These are phyloP conservation scores for Anabacerthia variegaticeps DNA, from an alignment of 2,797 vertebrate genomes.

Conservation along the genomic window DNA sequence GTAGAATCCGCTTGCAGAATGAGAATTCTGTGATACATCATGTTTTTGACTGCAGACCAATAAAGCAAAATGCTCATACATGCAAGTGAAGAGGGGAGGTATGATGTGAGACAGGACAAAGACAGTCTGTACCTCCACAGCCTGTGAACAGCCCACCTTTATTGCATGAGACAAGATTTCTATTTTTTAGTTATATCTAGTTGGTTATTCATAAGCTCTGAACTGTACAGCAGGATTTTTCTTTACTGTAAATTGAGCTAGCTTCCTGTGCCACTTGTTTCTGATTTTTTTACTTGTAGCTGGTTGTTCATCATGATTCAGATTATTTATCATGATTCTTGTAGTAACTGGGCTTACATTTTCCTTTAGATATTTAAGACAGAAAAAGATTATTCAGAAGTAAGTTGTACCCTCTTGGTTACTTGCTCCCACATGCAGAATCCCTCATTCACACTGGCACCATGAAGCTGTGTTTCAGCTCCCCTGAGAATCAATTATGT, in stretches of 20 bases:
- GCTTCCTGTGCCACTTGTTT: background rate
- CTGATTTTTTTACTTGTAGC: background rate
- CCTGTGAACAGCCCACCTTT: background rate
- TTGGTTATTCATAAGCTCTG: background rate
- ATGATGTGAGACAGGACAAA: background rate
- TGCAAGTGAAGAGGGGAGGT: background rate
- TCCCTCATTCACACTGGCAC: background rate
- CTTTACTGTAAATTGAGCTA: background rate
- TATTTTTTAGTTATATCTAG: background rate
- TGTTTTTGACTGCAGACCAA: background rate
- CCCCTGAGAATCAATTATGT: background rate
- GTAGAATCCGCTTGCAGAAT: constrained; percentile 6
- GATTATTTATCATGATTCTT: background rate
- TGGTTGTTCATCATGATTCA: background rate
- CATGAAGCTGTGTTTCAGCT: background rate
- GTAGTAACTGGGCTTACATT: background rate
- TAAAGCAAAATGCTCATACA: background rate
- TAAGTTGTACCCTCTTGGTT: background rate
- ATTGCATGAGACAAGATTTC: background rate
- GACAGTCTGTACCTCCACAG: background rate
- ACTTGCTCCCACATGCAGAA: background rate
- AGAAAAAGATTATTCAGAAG: background rate
- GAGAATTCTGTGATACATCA: background rate
- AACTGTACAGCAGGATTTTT: background rate
- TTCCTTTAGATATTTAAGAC: background rate